A percentile compares a stretch with the other conserved stretches of the same genome.
phyloP scores from a whole-genome alignment of 1,140 invertebrate species.

The Arion vulgaris region DNA sequence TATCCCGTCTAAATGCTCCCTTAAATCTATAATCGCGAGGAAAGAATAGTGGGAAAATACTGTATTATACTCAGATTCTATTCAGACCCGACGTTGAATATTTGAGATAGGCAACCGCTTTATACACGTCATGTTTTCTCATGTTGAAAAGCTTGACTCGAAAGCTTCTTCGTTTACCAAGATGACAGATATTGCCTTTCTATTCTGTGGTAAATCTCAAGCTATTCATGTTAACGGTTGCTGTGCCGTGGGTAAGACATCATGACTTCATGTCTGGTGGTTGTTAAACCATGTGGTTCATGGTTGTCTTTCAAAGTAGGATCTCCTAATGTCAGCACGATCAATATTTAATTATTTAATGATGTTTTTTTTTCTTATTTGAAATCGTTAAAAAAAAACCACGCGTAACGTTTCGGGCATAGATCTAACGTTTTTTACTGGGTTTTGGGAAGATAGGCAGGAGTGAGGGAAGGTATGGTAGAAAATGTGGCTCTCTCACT shows the following conservation, averaged over 20 bases:
- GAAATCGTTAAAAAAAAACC: too few species aligned
- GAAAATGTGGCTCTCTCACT: too few species aligned
- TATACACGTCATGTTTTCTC: not conserved
- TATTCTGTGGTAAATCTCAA: not conserved
- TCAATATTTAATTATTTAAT: too few species aligned
- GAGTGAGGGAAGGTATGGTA: too few species aligned
- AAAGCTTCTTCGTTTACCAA: not conserved
- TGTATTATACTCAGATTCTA: not conserved
- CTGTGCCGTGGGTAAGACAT: not conserved
- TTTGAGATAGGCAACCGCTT: not conserved
- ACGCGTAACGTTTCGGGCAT: too few species aligned
- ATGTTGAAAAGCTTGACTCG: not conserved
- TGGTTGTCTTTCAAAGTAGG: not conserved
- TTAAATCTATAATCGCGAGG: slow-evolving; percentile 4
- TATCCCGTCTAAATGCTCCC: not conserved
- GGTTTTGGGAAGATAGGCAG: too few species aligned
- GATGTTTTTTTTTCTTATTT: too few species aligned
- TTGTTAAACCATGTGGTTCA: not conserved
- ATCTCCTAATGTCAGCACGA: too few species aligned
- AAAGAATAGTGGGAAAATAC: not conserved
- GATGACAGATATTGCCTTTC: not conserved
- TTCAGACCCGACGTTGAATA: not conserved
- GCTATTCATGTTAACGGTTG: not conserved
- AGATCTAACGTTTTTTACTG: too few species aligned
- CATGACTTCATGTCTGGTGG: not conserved